Conservation (phyloP, 1,140 invertebrate species). For the Asobara japonica region DNA sequence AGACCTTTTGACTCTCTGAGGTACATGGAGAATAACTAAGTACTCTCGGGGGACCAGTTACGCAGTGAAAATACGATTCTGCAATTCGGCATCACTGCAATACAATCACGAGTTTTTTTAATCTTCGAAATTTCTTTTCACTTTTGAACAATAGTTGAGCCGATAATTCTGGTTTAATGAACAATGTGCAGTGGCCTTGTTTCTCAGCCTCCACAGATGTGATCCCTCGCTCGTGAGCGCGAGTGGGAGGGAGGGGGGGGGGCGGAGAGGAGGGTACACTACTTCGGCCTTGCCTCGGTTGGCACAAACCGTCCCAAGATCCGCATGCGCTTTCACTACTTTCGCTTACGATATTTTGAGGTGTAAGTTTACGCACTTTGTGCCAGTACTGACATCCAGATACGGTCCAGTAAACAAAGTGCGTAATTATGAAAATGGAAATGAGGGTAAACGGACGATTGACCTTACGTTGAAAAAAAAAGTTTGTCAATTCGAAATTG, state of each 20-base stretch:
- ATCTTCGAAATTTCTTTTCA: neutral
- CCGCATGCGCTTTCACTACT: conserved; percentile 53
- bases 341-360: conserved; percentile 57
- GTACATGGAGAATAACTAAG: too few species aligned
- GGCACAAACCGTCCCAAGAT: conserved; percentile 13
- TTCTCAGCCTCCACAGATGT: neutral
- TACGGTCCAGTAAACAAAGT: neutral
- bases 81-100: too few species aligned
- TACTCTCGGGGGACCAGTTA: too few species aligned
- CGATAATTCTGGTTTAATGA: neutral
- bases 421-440: too few species aligned
- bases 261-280: neutral
- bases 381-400: neutral
- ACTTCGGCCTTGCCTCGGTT: conserved; percentile 18
- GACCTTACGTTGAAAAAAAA: neutral
- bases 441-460: neutral
- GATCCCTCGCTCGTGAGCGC: too few species aligned
- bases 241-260: neutral
- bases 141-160: neutral
- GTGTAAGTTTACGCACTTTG: conserved; percentile 25
- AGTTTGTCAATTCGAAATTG: neutral
- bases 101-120: too few species aligned
- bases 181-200: conserved; percentile 5
- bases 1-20: too few species aligned
- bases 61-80: neutral